A percentile compares a stretch with the other conserved stretches of the same genome.
phyloP scores from a whole-genome alignment of 2,888 invertebrate genomes.

The Platycnemis pennipes region DNA sequence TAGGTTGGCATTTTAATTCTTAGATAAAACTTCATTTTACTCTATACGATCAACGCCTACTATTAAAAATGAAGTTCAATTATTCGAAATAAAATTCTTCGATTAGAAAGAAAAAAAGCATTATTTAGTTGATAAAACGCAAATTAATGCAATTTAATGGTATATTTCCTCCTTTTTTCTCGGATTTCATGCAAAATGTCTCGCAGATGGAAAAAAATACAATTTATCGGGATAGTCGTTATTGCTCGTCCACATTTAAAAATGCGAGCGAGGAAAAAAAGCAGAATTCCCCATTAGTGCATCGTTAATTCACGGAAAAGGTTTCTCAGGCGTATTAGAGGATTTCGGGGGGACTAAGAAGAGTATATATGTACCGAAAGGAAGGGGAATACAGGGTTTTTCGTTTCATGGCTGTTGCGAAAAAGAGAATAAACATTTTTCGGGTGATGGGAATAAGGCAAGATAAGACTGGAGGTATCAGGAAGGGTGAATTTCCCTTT shows the following conservation, averaged over 20 bases:
- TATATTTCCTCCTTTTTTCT: not conserved
- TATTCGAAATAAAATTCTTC: too few relatives aligned
- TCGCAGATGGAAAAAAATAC: slow-evolving; percentile 9
- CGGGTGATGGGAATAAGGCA: slow-evolving; percentile 25
- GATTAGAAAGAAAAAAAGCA: too few relatives aligned
- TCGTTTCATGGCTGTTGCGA: slow-evolving; percentile 42
- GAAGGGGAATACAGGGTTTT: slow-evolving; percentile 43
- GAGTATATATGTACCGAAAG: slow-evolving; percentile 53
- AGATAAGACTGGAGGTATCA: slow-evolving; percentile 56
- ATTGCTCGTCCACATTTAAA: slow-evolving; percentile 18
- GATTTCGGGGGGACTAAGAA: slow-evolving; percentile 58
- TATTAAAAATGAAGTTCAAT: too few relatives aligned
- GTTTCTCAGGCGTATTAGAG: slow-evolving; percentile 65
- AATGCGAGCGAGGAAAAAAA: not conserved
- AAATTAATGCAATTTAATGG: not conserved
- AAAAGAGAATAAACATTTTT: slow-evolving; percentile 35
- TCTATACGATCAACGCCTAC: too few relatives aligned
- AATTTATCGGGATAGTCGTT: slow-evolving; percentile 58
- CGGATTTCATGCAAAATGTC: slow-evolving; percentile 33
- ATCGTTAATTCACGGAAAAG: slow-evolving; percentile 65
- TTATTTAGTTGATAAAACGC: too few relatives aligned
- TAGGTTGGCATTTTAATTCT: too few relatives aligned
- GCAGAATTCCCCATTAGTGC: slow-evolving; percentile 61
- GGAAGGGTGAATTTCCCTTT: slow-evolving; percentile 54
- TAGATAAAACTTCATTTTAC: too few relatives aligned